Conservation (phyloP, 1,140 invertebrate species). For the Conus ventricosus region DNA sequence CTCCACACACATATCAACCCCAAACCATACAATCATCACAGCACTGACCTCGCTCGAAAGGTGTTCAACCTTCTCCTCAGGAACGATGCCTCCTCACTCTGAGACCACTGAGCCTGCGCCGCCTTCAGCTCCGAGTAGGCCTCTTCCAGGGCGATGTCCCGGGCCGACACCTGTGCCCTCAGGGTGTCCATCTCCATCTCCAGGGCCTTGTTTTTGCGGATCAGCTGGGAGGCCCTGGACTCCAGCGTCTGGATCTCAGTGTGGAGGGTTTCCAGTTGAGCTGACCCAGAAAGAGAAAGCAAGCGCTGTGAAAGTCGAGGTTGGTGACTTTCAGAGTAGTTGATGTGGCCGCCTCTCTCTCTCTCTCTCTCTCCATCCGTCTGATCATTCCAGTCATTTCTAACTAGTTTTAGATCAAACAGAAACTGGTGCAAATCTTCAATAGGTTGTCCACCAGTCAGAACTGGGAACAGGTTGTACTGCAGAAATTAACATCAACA, state of each 20-base stretch:
- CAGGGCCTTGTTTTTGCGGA: slow-evolving; percentile 89
- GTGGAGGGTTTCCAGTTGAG: slow-evolving; percentile 46
- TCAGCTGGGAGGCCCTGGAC: slow-evolving; percentile 76
- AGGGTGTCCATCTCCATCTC: slow-evolving; percentile 75
- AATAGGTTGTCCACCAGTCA: too few species aligned
- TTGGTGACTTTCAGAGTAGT: neutral
- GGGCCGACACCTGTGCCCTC: slow-evolving; percentile 65
- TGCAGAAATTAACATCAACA: too few species aligned
- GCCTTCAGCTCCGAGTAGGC: slow-evolving; percentile 53
- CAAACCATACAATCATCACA: too few species aligned
- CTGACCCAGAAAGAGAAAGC: slow-evolving; percentile 39
- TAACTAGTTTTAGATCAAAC: too few species aligned
- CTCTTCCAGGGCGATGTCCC: slow-evolving; percentile 61
- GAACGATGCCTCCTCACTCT: slow-evolving; percentile 44
- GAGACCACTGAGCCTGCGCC: slow-evolving; percentile 39
- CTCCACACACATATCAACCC: too few species aligned
- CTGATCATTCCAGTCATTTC: too few species aligned
- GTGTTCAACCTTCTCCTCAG: slow-evolving; percentile 62
- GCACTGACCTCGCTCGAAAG: slow-evolving; percentile 32
- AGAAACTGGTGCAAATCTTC: too few species aligned
- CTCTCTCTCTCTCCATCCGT: neutral
- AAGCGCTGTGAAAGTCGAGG: neutral
- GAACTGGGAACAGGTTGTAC: too few species aligned
- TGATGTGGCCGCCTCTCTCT: neutral
- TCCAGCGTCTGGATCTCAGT: slow-evolving; percentile 55